These are phyloP conservation scores for Calonectris borealis DNA, from an alignment of 2,113 vertebrate species.

Conservation along the genomic window DNA sequence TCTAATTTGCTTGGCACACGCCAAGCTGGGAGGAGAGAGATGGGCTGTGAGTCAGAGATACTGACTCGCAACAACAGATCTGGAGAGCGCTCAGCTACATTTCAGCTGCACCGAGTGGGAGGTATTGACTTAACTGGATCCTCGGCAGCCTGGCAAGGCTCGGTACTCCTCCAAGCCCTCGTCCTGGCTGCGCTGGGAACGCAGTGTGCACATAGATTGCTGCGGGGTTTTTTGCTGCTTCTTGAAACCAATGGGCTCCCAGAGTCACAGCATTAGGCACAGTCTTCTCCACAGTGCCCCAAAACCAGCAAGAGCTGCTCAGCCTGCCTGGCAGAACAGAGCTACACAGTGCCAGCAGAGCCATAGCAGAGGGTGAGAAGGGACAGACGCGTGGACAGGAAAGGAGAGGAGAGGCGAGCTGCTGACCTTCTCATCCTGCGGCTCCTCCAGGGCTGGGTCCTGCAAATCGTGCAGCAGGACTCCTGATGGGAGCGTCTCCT, in stretches of 20 bases:
- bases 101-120: neutral
- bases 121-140: rapidly evolving
- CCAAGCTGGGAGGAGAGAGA: neutral
- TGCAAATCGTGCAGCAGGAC: slow-evolving; percentile 55
- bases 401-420: neutral
- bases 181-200: neutral
- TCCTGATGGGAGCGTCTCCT: neutral
- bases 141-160: rapidly evolving
- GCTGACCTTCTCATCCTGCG: slow-evolving; percentile 84
- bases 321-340: neutral
- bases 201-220: rapidly evolving
- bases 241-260: neutral
- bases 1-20: neutral
- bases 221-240: neutral
- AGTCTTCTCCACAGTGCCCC: neutral
- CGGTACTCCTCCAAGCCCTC: rapidly evolving
- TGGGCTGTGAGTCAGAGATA: neutral
- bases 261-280: rapidly evolving
- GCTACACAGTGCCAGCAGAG: neutral
- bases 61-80: neutral
- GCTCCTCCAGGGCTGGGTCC: slow-evolving; percentile 71
- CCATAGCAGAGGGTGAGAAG: neutral
- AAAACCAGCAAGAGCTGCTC: neutral
- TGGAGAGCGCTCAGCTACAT: rapidly evolving
- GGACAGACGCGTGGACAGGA: rapidly evolving